These are phyloP conservation scores for Wasmannia auropunctata DNA, from an alignment of 1,140 invertebrate species.

Conservation along the genomic window DNA sequence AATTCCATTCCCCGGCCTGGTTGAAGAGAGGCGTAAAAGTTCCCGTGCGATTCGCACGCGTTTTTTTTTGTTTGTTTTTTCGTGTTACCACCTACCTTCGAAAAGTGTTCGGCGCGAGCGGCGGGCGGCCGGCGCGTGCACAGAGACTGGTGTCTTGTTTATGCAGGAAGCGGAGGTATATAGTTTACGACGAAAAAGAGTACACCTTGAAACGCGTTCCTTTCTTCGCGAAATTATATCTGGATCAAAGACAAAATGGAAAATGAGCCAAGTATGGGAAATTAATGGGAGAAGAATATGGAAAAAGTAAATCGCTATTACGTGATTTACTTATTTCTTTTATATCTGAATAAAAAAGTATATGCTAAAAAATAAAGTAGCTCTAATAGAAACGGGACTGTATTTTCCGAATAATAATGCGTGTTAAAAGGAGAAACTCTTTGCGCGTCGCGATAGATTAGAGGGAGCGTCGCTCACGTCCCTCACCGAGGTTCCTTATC, in stretches of 20 bases:
- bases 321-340: neutral
- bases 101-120: neutral
- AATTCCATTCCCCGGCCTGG: neutral
- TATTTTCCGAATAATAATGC: neutral
- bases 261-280: too few relatives aligned
- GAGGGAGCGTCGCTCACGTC: constrained; percentile 8
- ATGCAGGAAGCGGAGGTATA: neutral
- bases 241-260: too few relatives aligned
- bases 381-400: neutral
- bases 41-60: constrained; percentile 24
- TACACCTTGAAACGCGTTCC: neutral
- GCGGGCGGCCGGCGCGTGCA: constrained; percentile 17
- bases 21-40: constrained; percentile 20
- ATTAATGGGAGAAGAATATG: too few relatives aligned
- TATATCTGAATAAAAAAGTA: neutral
- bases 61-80: neutral
- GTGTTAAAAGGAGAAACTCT: neutral
- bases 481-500: neutral
- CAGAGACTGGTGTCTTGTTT: neutral
- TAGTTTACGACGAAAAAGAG: neutral
- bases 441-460: constrained; percentile 31
- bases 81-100: constrained; percentile 26
- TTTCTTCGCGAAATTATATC: neutral
- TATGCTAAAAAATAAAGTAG: neutral
- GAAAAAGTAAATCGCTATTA: neutral